Percentiles rank a stretch among this genome's conserved stretches.
phyloP scores from a whole-genome alignment of 1,140 invertebrate genomes.

The Subanguina moxae region DNA sequence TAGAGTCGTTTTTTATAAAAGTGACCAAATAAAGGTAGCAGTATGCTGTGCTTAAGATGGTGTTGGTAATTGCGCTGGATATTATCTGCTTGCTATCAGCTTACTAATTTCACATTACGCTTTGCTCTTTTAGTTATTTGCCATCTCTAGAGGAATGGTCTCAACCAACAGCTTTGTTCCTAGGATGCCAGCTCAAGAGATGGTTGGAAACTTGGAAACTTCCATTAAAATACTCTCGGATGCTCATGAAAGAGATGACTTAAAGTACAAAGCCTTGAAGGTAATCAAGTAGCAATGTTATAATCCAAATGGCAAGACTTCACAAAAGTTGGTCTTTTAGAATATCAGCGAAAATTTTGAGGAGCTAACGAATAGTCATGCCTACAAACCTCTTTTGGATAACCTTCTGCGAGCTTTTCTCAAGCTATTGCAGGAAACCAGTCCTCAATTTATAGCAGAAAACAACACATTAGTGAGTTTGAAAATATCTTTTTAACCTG shows the following conservation, averaged over 20 bases:
- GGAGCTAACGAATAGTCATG: slow-evolving; percentile 14
- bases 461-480: slow-evolving; percentile 41
- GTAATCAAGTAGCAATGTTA: slow-evolving; percentile 6
- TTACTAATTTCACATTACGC: no score
- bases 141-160: no score
- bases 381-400: slow-evolving; percentile 25
- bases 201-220: slow-evolving; percentile 5
- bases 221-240: slow-evolving; percentile 29
- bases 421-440: slow-evolving; percentile 33
- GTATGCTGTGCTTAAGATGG: no score
- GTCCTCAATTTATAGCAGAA: slow-evolving; percentile 41
- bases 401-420: slow-evolving; percentile 27
- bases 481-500: no score
- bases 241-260: slow-evolving; percentile 24
- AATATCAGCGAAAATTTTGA: slow-evolving; percentile 34
- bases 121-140: no score
- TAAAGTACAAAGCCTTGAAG: slow-evolving; percentile 29
- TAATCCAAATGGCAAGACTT: neutral
- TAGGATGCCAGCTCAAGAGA: no score
- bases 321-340: slow-evolving; percentile 16
- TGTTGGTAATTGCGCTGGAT: no score
- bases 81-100: no score
- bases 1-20: neutral
- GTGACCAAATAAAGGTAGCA: no score
- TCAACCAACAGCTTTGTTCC: no score